Percentiles rank a stretch among this genome's conserved stretches.
Evolutionary conservation across 2,888 invertebrate species (phyloP).

Genomic region (Cinara cedri): DNA sequence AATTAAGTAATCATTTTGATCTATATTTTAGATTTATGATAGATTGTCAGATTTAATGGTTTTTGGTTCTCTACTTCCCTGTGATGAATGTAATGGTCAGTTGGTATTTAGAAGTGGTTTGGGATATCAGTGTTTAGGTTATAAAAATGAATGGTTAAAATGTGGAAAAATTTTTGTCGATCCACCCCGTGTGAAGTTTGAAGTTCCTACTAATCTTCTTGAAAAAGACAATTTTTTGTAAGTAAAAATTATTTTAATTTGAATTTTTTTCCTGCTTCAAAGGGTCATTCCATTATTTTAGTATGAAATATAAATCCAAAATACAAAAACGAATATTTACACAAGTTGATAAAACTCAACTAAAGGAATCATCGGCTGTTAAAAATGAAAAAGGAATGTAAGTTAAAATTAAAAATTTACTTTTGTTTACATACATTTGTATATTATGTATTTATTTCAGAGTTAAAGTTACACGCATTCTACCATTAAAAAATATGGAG

Average conservation of each 20-base stretch:
- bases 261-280: neutral
- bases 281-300: slow-evolving; percentile 59
- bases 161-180: slow-evolving; percentile 76
- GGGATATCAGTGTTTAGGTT: slow-evolving; percentile 85
- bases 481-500: slow-evolving; percentile 78
- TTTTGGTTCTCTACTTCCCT: slow-evolving; percentile 83
- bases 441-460: slow-evolving; percentile 62
- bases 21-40: slow-evolving; percentile 72
- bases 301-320: slow-evolving; percentile 69
- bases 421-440: neutral
- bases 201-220: slow-evolving; percentile 71
- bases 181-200: slow-evolving; percentile 76
- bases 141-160: slow-evolving; percentile 87
- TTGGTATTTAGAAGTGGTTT: slow-evolving; percentile 71
- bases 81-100: slow-evolving; percentile 82
- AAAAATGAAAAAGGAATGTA: slow-evolving; percentile 58
- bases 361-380: slow-evolving; percentile 58
- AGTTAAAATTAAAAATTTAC: slow-evolving; percentile 28
- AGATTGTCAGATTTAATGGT: slow-evolving; percentile 81
- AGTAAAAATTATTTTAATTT: slow-evolving; percentile 59
- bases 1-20: no score
- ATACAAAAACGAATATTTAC: slow-evolving; percentile 69
- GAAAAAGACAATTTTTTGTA: slow-evolving; percentile 68
- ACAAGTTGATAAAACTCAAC: slow-evolving; percentile 65
- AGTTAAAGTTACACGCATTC: slow-evolving; percentile 71